phyloP scores from a whole-genome alignment of 2,797 vertebrate genomes.

The Pipistrellus pipistrellus region DNA sequence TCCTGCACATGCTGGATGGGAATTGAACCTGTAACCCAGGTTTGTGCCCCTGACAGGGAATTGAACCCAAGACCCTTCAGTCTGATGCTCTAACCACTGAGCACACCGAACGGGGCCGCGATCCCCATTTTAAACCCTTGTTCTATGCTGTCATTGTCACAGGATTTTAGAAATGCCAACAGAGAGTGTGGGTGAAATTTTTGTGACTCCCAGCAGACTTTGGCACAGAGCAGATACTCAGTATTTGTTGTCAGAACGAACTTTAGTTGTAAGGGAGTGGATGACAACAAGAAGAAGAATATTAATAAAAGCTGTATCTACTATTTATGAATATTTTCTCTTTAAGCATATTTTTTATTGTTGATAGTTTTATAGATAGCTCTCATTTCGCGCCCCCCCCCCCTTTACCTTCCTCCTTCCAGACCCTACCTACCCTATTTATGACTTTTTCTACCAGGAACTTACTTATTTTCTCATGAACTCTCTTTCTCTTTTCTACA shows the following conservation, averaged over 20 bases:
- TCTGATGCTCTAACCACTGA: too few relatives aligned
- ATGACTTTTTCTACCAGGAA: conserved; percentile 15
- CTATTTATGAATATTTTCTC: not conserved
- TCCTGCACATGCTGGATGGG: too few relatives aligned
- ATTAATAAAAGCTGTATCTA: not conserved
- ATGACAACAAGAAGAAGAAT: conserved; percentile 36
- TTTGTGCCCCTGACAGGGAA: too few relatives aligned
- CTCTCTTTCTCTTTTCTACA: not conserved
- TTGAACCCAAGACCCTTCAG: too few relatives aligned
- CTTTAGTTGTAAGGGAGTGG: conserved; percentile 5
- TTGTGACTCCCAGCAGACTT: not conserved
- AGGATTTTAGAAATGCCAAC: not conserved
- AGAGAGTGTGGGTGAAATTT: not conserved
- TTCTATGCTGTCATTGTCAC: not conserved
- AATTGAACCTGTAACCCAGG: too few relatives aligned
- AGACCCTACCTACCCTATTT: too few relatives aligned
- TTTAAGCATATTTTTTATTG: too few relatives aligned
- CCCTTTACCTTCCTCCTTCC: too few relatives aligned
- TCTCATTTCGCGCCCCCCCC: too few relatives aligned
- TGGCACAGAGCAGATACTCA: not conserved
- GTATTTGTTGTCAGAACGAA: conserved; percentile 47
- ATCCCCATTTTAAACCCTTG: not conserved
- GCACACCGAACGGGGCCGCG: not conserved
- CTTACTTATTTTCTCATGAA: not conserved
- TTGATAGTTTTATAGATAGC: too few relatives aligned